phyloP scores from a whole-genome alignment of 2,888 invertebrate species.

The Drosophila meridiana region DNA sequence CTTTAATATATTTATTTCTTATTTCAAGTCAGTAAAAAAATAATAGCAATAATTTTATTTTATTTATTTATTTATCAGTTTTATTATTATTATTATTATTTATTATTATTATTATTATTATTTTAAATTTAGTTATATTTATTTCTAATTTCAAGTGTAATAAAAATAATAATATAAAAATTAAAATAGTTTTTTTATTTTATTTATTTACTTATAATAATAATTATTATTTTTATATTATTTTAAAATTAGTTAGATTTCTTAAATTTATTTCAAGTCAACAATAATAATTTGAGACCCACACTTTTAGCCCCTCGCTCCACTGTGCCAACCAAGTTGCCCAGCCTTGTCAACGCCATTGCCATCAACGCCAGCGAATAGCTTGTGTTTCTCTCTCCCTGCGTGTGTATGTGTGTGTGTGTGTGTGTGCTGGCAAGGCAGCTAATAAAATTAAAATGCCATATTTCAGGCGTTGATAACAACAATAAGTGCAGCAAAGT shows the following conservation, averaged over 20 bases:
- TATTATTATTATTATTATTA: no score
- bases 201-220: no score
- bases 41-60: no score
- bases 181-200: no score
- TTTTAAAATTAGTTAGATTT: background rate
- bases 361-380: slow-evolving; percentile 46
- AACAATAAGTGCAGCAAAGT: slow-evolving; percentile 81
- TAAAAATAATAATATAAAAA: no score
- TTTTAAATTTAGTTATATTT: background rate
- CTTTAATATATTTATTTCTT: no score
- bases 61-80: no score
- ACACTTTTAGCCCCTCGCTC: slow-evolving; percentile 8
- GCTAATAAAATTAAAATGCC: slow-evolving; percentile 81
- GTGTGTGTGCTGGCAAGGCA: slow-evolving; percentile 53
- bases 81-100: background rate
- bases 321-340: slow-evolving; percentile 51
- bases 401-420: background rate
- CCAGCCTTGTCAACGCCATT: slow-evolving; percentile 56
- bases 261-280: background rate
- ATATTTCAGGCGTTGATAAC: slow-evolving; percentile 81
- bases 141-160: background rate
- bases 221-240: background rate
- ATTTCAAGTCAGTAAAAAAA: no score
- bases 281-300: background rate
- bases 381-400: slow-evolving; percentile 5